A percentile compares a stretch with the other conserved stretches of the same genome.
These are phyloP conservation scores for Phanerotoma sp. DNA, from an alignment of 2,888 invertebrate species.

Conservation along the genomic window DNA sequence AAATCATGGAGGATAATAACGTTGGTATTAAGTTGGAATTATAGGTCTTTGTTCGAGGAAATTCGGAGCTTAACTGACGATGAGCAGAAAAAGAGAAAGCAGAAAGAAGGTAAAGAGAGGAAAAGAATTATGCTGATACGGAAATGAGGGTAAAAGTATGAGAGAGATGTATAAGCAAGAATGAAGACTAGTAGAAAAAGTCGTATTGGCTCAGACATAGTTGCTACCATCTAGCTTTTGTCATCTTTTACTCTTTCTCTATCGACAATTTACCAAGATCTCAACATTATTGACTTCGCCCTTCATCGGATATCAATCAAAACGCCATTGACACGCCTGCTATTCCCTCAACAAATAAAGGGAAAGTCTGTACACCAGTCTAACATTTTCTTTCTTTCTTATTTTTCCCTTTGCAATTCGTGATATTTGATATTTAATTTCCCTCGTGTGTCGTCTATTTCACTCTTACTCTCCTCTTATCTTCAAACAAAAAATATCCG, in stretches of 20 bases:
- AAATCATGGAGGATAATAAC: conserved; percentile 30
- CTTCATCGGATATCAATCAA: conserved; percentile 43
- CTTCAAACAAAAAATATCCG: neutral
- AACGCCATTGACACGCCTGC: conserved; percentile 40
- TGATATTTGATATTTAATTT: conserved; percentile 33
- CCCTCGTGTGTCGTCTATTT: conserved; percentile 20
- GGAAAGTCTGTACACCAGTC: conserved; percentile 28
- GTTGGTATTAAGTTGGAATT: conserved; percentile 25
- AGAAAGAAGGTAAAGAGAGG: conserved; percentile 16
- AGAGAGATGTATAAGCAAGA: neutral
- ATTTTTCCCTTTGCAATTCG: conserved; percentile 19
- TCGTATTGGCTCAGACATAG: conserved; percentile 23
- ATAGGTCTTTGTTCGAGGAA: conserved; percentile 24
- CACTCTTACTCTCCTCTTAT: neutral
- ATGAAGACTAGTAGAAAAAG: conserved; percentile 20
- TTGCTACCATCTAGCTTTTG: conserved; percentile 1
- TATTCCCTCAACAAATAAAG: conserved; percentile 34
- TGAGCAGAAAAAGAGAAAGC: conserved; percentile 26
- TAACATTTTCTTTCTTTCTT: conserved; percentile 1
- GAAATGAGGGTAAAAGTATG: conserved; percentile 21
- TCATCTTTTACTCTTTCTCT: conserved; percentile 24
- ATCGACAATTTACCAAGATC: conserved; percentile 36
- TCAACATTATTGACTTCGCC: conserved; percentile 42
- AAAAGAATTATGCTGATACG: conserved; percentile 28
- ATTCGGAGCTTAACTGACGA: conserved; percentile 16